Percentiles rank a stretch among this genome's conserved stretches.
These are phyloP conservation scores for Abramis brama DNA, from an alignment of 2,113 vertebrate species.

Conservation along the genomic window DNA sequence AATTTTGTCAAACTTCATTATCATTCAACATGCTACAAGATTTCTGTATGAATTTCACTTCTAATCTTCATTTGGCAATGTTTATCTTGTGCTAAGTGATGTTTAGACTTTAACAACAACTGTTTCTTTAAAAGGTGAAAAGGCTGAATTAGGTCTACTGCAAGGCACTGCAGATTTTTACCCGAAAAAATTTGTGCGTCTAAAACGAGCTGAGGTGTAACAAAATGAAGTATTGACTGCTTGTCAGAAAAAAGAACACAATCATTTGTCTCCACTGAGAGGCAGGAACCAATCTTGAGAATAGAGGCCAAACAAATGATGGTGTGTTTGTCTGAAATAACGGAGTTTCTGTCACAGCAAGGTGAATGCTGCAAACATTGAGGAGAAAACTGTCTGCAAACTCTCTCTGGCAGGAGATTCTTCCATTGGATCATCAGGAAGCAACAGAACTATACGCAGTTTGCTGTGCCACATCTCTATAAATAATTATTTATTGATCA, in stretches of 20 bases:
- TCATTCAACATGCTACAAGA: too few species aligned
- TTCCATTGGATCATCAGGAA: background rate
- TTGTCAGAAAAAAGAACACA: slow-evolving; percentile 61
- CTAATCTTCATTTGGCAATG: background rate
- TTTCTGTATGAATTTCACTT: background rate
- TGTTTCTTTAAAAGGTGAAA: background rate
- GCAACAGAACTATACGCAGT: background rate
- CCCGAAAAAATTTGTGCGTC: background rate
- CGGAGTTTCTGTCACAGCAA: background rate
- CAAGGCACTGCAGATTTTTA: background rate
- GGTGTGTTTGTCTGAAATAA: slow-evolving; percentile 19
- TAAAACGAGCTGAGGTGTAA: slow-evolving; percentile 16
- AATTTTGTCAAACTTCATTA: too few species aligned
- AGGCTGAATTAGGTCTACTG: background rate
- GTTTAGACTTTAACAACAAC: background rate
- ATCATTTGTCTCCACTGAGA: slow-evolving; percentile 55
- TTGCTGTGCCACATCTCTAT: background rate
- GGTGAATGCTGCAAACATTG: background rate
- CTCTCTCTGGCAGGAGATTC: background rate
- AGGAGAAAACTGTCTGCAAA: background rate
- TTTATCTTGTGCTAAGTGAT: background rate
- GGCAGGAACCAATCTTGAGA: slow-evolving; percentile 60
- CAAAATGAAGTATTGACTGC: slow-evolving; percentile 63
- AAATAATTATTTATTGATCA: slow-evolving; percentile 40
- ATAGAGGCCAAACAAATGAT: slow-evolving; percentile 40